Conservation (phyloP, 2,888 invertebrate species). For the Drosophila rellima region DNA sequence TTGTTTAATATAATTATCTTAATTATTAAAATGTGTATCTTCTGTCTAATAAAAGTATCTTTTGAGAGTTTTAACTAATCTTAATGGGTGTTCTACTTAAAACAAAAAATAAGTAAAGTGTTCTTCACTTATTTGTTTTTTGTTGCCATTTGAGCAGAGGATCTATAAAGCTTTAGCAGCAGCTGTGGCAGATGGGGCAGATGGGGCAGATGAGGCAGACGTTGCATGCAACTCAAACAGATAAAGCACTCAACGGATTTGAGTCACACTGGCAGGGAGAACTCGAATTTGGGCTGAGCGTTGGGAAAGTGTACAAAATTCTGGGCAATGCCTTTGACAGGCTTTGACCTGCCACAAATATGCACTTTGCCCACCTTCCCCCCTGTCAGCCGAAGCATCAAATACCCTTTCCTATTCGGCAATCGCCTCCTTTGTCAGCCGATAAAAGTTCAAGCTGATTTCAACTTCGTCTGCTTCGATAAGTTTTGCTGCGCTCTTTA, state of each 20-base stretch:
- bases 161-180: no score
- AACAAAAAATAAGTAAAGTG: no score
- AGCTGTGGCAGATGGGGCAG: background rate
- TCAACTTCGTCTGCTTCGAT: conserved; percentile 34
- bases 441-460: conserved; percentile 49
- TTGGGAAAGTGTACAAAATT: conserved; percentile 30
- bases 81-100: no score
- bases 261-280: no score
- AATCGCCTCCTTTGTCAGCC: conserved; percentile 32
- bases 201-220: background rate
- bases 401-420: background rate
- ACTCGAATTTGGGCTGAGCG: conserved; percentile 28
- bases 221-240: conserved; percentile 33
- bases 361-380: background rate
- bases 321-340: conserved; percentile 56
- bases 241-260: conserved; percentile 38
- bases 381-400: background rate
- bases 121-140: no score
- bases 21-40: background rate
- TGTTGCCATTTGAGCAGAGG: no score
- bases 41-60: background rate
- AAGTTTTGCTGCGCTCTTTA: conserved; percentile 23
- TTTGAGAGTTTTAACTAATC: background rate
- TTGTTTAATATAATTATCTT: conserved; percentile 2
- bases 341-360: conserved; percentile 36